Evolutionary conservation across 64 coral and sea anemone genomes (phyloP).

Genomic region (Anthopleura sola): DNA sequence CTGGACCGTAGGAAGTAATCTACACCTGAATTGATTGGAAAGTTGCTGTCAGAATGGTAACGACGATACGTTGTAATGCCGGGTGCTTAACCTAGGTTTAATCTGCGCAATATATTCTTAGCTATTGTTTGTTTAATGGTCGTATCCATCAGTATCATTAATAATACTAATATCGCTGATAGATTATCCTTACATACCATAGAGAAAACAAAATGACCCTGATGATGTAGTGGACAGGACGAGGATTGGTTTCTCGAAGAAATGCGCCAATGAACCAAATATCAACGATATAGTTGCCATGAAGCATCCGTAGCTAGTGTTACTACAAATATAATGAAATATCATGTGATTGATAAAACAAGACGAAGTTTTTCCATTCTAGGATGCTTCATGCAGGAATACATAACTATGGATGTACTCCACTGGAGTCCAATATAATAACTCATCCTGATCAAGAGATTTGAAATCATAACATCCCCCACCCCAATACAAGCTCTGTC

Average conservation of each 20-base stretch:
- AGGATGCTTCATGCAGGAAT: too few species aligned
- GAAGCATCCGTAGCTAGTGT: constrained; percentile 63
- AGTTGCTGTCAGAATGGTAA: not conserved
- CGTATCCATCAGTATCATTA: too few species aligned
- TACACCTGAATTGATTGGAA: constrained; percentile 31
- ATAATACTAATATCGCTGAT: too few species aligned
- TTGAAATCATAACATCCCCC: too few species aligned
- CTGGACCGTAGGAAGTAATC: constrained; percentile 83
- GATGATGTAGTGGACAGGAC: constrained; percentile 64
- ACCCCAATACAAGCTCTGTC: too few species aligned
- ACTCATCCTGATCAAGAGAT: too few species aligned
- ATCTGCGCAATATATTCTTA: too few species aligned
- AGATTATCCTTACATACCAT: constrained; percentile 42
- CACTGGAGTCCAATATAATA: too few species aligned
- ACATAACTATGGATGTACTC: too few species aligned
- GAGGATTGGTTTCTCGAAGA: constrained; percentile 83
- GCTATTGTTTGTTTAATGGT: not conserved
- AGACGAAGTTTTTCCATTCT: not conserved
- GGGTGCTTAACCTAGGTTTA: too few species aligned
- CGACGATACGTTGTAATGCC: too few species aligned
- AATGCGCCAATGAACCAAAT: constrained; percentile 77
- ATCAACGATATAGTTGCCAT: constrained; percentile 76
- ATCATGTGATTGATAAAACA: not conserved
- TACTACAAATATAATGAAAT: constrained; percentile 19
- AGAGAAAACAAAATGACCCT: constrained; percentile 78